A percentile compares a stretch with the other conserved stretches of the same genome.
Evolutionary conservation across 2,888 invertebrate species (phyloP).

Genomic region (Ochropleura leucogaster): DNA sequence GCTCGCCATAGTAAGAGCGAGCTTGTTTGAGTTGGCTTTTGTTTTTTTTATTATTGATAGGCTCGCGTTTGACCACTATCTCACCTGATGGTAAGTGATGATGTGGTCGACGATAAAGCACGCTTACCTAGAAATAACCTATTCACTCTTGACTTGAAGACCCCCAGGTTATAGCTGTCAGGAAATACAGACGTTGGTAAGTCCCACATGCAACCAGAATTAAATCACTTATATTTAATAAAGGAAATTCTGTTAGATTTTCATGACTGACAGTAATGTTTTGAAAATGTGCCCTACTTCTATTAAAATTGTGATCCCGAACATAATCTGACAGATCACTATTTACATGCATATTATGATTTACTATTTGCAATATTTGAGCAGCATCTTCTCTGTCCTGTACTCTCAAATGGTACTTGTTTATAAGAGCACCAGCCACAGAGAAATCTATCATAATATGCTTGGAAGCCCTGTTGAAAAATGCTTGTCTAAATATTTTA

Average conservation of each 20-base stretch:
- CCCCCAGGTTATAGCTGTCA: too few species aligned
- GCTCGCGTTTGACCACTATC: too few species aligned
- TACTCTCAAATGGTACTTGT: slow-evolving; percentile 9
- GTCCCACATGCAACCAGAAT: slow-evolving; percentile 25
- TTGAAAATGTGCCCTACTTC: slow-evolving; percentile 18
- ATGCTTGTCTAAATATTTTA: too few species aligned
- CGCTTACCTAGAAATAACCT: too few species aligned
- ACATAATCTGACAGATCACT: slow-evolving; percentile 18
- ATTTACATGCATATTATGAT: slow-evolving; percentile 10
- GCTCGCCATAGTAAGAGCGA: slow-evolving; percentile 11
- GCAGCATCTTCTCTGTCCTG: slow-evolving; percentile 10
- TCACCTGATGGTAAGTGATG: too few species aligned
- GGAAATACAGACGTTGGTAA: too few species aligned
- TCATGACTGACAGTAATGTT: slow-evolving; percentile 8
- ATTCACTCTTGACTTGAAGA: too few species aligned
- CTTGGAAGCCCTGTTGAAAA: neutral
- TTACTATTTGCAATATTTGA: slow-evolving; percentile 9
- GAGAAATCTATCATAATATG: slow-evolving; percentile 9
- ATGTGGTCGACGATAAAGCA: too few species aligned
- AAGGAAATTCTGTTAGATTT: too few species aligned
- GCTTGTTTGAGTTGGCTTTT: too few species aligned
- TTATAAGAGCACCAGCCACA: slow-evolving; percentile 23
- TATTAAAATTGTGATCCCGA: slow-evolving; percentile 6
- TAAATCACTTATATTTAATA: neutral
- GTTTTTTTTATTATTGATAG: too few species aligned